Conservation (phyloP, 2,888 invertebrate genomes). For the Papilio demoleus region DNA sequence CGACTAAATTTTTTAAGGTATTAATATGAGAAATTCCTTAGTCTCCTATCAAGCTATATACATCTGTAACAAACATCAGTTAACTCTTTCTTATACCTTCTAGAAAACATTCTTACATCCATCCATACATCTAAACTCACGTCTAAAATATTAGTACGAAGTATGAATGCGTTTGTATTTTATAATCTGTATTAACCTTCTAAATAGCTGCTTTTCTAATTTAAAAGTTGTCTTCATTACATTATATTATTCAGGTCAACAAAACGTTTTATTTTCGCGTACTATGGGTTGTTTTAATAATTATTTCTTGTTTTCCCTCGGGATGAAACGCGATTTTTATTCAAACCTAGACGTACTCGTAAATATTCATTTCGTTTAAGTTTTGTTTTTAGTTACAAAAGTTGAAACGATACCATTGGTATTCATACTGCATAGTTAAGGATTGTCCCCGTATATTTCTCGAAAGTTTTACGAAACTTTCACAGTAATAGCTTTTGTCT, state of each 20-base stretch:
- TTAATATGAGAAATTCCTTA: no score
- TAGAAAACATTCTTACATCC: no score
- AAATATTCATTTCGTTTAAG: slow-evolving; percentile 54
- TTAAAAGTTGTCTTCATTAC: slow-evolving; percentile 11
- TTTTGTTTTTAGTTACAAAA: slow-evolving; percentile 50
- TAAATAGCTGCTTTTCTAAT: slow-evolving; percentile 9
- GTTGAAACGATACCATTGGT: slow-evolving; percentile 51
- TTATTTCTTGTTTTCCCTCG: slow-evolving; percentile 37
- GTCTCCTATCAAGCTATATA: no score
- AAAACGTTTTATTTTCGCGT: slow-evolving; percentile 7
- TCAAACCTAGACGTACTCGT: slow-evolving; percentile 49
- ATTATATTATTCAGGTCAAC: slow-evolving; percentile 30
- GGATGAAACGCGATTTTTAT: slow-evolving; percentile 50
- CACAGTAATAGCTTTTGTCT: slow-evolving; percentile 32
- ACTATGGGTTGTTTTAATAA: slow-evolving; percentile 23
- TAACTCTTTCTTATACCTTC: no score
- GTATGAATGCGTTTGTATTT: slow-evolving; percentile 4
- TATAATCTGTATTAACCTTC: not conserved
- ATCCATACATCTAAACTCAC: no score
- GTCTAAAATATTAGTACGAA: slow-evolving; percentile 5
- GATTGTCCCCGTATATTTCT: slow-evolving; percentile 44
- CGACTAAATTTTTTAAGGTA: no score
- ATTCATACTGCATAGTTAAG: slow-evolving; percentile 51
- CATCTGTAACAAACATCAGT: no score
- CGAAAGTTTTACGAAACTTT: slow-evolving; percentile 24